These are phyloP conservation scores for Troglohyphantes excavatus DNA, from an alignment of 2,888 invertebrate species.

Conservation along the genomic window DNA sequence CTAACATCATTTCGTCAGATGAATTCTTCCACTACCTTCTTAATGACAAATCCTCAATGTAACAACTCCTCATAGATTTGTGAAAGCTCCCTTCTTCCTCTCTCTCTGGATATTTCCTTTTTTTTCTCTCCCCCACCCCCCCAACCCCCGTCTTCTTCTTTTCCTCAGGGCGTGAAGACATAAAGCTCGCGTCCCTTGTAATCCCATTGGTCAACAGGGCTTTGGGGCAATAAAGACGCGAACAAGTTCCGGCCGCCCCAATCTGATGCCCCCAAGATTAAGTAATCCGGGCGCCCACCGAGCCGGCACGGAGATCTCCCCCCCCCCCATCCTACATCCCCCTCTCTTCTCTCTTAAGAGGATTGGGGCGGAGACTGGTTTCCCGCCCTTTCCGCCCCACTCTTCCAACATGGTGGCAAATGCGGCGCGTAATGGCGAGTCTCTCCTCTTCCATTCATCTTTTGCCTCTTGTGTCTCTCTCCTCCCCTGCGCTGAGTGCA, in stretches of 20 bases:
- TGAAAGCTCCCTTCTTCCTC: slow-evolving; percentile 41
- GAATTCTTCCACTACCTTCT: no score
- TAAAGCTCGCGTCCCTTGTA: slow-evolving; percentile 76
- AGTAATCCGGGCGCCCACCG: slow-evolving; percentile 78
- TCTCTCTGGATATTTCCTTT: no score
- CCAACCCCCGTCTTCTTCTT: no score
- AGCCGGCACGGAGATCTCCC: slow-evolving; percentile 66
- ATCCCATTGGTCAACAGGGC: slow-evolving; percentile 79
- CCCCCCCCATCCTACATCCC: background rate
- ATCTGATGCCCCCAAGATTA: slow-evolving; percentile 78
- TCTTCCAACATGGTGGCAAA: slow-evolving; percentile 63
- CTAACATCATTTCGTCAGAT: no score
- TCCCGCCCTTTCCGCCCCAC: background rate
- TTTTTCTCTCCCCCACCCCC: background rate
- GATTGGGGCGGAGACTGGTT: slow-evolving; percentile 70
- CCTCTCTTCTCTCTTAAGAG: slow-evolving; percentile 56
- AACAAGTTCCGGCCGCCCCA: slow-evolving; percentile 78
- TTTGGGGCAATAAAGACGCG: slow-evolving; percentile 78
- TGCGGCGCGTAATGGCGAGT: slow-evolving; percentile 74
- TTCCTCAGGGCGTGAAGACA: slow-evolving; percentile 68
- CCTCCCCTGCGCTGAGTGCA: slow-evolving; percentile 35
- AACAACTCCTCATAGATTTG: slow-evolving; percentile 45
- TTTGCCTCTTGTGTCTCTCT: slow-evolving; percentile 9
- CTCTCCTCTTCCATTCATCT: slow-evolving; percentile 22
- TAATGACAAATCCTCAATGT: no score